phyloP scores from a whole-genome alignment of 2,113 vertebrate genomes.

The Furnarius figulus region DNA sequence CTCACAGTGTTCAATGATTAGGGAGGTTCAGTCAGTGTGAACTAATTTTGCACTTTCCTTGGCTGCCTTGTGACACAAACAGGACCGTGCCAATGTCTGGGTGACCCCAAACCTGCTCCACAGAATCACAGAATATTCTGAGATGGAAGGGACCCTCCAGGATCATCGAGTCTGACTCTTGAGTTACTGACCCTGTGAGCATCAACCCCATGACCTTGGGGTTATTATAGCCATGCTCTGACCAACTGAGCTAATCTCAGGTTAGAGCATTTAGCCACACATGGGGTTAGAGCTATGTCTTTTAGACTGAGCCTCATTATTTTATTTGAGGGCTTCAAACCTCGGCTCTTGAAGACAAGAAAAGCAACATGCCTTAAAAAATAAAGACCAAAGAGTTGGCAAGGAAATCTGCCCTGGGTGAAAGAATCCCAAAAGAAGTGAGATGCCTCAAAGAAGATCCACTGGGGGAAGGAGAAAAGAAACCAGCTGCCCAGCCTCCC shows the following conservation, averaged over 20 bases:
- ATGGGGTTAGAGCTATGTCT: not conserved
- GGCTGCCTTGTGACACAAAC: not conserved
- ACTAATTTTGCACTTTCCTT: not conserved
- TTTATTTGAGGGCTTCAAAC: not conserved
- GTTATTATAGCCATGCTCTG: not conserved
- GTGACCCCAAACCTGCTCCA: not conserved
- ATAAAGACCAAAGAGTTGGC: not conserved
- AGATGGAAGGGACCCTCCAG: not conserved
- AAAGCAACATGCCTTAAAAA: not conserved
- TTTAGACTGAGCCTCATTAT: not conserved
- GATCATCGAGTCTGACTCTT: not conserved
- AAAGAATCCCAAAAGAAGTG: not conserved
- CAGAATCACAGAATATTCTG: not conserved
- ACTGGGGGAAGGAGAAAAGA: not conserved
- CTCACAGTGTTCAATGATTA: fast-evolving
- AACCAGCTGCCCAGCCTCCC: not conserved
- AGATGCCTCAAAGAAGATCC: not conserved
- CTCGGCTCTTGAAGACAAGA: not conserved
- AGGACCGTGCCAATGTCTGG: not conserved
- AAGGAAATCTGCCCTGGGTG: not conserved
- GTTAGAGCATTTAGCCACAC: not conserved
- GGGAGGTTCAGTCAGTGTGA: not conserved
- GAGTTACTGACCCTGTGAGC: not conserved
- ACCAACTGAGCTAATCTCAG: not conserved
- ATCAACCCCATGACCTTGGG: not conserved